phyloP scores from a whole-genome alignment of 2,888 invertebrate genomes.

The Drosophila nr. perissopoda region DNA sequence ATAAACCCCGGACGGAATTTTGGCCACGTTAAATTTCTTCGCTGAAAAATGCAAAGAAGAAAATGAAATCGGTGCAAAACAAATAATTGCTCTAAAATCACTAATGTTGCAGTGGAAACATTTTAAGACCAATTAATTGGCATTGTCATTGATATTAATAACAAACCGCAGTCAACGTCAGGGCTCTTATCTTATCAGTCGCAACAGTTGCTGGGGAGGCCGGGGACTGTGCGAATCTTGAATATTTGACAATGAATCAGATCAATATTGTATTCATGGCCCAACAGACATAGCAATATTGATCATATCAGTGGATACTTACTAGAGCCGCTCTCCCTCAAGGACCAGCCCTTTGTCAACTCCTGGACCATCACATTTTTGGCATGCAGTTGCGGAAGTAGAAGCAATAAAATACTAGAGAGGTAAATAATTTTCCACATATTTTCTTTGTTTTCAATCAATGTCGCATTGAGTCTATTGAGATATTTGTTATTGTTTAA shows the following conservation, averaged over 20 bases:
- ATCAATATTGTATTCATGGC: slow-evolving; percentile 20
- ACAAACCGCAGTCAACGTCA: slow-evolving; percentile 42
- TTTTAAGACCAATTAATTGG: slow-evolving; percentile 65
- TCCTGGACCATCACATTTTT: slow-evolving; percentile 70
- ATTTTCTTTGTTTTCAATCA: slow-evolving; percentile 33
- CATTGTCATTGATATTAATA: slow-evolving; percentile 30
- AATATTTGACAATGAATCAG: slow-evolving; percentile 49
- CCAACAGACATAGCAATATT: neutral
- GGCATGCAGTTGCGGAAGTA: slow-evolving; percentile 12
- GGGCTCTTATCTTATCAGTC: slow-evolving; percentile 58
- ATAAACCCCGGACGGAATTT: slow-evolving; percentile 83
- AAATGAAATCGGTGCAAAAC: neutral
- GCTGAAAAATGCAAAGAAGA: slow-evolving; percentile 56
- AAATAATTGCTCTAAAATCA: slow-evolving; percentile 45
- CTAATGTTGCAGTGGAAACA: slow-evolving; percentile 32
- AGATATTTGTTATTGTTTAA: slow-evolving; percentile 27
- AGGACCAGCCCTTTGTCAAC: slow-evolving; percentile 72
- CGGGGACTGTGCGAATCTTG: slow-evolving; percentile 33
- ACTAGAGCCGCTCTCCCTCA: slow-evolving; percentile 77
- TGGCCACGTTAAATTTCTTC: slow-evolving; percentile 52
- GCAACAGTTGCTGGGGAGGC: slow-evolving; percentile 29
- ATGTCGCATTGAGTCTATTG: slow-evolving; percentile 14
- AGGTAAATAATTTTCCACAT: slow-evolving; percentile 35
- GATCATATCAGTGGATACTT: slow-evolving; percentile 29
- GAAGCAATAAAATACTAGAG: slow-evolving; percentile 15